Conservation (phyloP, 2,797 vertebrate species). For the Chelonia mydas region DNA sequence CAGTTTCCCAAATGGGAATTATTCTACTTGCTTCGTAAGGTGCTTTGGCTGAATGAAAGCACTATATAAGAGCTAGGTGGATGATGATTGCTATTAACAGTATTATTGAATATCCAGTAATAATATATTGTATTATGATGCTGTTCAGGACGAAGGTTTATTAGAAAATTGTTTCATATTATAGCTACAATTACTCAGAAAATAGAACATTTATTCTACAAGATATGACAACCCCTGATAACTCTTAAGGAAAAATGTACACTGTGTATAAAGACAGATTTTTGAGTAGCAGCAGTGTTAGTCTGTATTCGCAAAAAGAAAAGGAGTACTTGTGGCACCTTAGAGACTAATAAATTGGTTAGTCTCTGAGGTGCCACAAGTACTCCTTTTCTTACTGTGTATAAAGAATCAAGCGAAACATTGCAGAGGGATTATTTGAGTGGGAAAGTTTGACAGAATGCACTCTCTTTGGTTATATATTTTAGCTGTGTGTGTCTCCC, state of each 20-base stretch:
- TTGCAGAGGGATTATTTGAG: not conserved
- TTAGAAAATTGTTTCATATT: not conserved
- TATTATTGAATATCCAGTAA: not conserved
- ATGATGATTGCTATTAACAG: not conserved
- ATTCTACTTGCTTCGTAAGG: not conserved
- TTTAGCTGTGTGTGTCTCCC: conserved; percentile 23
- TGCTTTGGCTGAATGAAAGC: not conserved
- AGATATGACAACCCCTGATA: accelerated
- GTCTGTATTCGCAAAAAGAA: too few relatives aligned
- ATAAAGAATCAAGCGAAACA: not conserved
- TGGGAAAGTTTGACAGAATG: not conserved
- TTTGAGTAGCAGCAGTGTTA: too few relatives aligned
- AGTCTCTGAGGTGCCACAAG: too few relatives aligned
- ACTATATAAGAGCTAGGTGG: not conserved
- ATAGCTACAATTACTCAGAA: not conserved
- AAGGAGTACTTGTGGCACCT: too few relatives aligned
- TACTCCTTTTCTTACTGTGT: not conserved
- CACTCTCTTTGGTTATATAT: not conserved
- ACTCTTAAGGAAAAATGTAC: not conserved
- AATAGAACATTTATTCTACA: not conserved
- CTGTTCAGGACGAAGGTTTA: not conserved
- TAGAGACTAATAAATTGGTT: too few relatives aligned
- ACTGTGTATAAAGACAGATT: not conserved
- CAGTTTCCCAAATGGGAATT: not conserved
- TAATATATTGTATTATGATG: not conserved